Conservation (phyloP, 64 coral and sea anemone genomes). For the Catalaphyllia jardinei region DNA sequence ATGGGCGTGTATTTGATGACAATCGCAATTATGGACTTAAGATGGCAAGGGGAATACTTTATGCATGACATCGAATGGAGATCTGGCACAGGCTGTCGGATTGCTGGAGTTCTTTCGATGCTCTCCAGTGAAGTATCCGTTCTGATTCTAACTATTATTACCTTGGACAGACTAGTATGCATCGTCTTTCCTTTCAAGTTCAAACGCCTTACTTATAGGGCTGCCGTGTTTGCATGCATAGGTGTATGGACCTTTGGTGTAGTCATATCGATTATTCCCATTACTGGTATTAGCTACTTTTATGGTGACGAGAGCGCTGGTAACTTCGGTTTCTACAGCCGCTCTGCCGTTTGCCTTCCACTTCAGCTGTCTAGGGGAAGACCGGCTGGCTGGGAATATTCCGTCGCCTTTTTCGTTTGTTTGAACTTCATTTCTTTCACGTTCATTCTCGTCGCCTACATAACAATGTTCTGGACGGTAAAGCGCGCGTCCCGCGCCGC, state of each 20-base stretch:
- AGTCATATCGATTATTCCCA: constrained; percentile 21
- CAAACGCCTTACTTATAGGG: background rate
- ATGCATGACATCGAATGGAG: constrained; percentile 33
- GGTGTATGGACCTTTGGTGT: constrained; percentile 15
- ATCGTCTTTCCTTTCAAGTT: constrained; percentile 36
- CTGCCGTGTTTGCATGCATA: background rate
- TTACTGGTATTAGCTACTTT: constrained; percentile 9
- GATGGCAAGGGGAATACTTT: constrained; percentile 33
- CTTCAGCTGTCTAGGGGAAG: background rate
- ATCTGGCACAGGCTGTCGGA: background rate
- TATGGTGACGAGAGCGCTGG: background rate
- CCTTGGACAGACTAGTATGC: constrained; percentile 21
- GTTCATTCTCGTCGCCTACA: constrained; percentile 24
- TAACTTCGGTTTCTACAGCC: constrained; percentile 26
- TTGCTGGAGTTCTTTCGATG: constrained; percentile 17
- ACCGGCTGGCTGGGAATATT: constrained; percentile 35
- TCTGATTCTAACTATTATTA: constrained; percentile 26
- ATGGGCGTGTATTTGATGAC: constrained; percentile 37
- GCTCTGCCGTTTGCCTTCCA: constrained; percentile 26
- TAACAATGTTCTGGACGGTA: constrained; percentile 20
- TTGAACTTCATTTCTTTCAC: constrained; percentile 26
- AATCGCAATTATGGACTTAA: constrained; percentile 8
- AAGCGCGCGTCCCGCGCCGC: background rate
- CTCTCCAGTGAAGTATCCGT: constrained; percentile 30
- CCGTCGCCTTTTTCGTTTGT: background rate